These are phyloP conservation scores for Myotis findleyi DNA, from an alignment of 2,797 vertebrate species.

Conservation along the genomic window DNA sequence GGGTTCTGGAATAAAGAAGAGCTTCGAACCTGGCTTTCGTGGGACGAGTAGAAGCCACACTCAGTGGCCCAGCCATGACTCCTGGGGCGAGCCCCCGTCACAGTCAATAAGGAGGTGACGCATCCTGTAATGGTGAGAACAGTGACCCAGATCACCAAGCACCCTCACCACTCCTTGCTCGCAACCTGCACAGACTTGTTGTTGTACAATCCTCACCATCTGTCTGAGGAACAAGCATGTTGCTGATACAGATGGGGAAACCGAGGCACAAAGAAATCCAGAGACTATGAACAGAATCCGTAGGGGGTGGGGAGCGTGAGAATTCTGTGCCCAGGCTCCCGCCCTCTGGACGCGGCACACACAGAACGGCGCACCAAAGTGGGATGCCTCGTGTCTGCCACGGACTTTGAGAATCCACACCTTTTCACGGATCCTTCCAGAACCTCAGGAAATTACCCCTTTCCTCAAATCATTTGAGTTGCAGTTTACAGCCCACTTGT, in stretches of 20 bases:
- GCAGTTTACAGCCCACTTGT: slow-evolving; percentile 55
- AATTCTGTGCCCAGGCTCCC: not conserved
- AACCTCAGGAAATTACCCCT: slow-evolving; percentile 50
- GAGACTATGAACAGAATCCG: not conserved
- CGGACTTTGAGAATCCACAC: not conserved
- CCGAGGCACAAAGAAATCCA: not conserved
- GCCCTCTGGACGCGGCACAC: not conserved
- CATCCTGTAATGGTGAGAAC: not conserved
- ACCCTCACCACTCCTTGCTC: not conserved
- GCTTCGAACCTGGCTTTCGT: not conserved
- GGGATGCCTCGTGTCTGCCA: not conserved
- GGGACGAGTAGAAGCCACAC: not conserved
- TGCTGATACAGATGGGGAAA: not conserved
- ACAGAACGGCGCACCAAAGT: not conserved
- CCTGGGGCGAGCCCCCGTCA: not conserved
- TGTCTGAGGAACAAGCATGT: not conserved
- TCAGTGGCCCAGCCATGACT: not conserved
- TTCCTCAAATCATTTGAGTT: slow-evolving; percentile 37
- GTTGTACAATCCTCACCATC: not conserved
- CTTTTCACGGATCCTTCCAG: not conserved
- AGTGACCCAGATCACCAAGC: not conserved
- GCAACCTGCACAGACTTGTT: not conserved
- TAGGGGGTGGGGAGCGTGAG: not conserved
- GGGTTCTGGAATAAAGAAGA: not conserved
- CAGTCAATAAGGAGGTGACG: not conserved